Evolutionary conservation across 2,888 invertebrate species (phyloP).

Genomic region (Oxyteleia sp.): DNA sequence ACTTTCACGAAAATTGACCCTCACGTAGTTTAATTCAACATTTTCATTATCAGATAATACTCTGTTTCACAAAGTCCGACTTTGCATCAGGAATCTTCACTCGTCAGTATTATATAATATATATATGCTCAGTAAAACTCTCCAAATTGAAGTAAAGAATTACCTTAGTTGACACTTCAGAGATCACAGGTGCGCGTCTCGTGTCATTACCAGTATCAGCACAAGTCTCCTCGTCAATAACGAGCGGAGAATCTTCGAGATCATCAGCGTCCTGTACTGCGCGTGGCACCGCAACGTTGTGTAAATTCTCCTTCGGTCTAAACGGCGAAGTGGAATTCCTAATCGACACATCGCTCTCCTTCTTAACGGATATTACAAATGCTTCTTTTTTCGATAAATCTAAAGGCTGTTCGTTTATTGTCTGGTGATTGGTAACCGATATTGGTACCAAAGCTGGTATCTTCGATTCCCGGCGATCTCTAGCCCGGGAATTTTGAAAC

Average conservation of each 20-base stretch:
- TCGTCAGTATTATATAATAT: no score
- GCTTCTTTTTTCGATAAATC: constrained; percentile 96
- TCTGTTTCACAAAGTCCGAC: no score
- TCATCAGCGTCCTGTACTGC: constrained; percentile 79
- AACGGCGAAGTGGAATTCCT: constrained; percentile 82
- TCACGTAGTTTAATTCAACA: no score
- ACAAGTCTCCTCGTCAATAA: constrained; percentile 85
- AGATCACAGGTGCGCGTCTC: constrained; percentile 70
- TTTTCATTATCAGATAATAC: no score
- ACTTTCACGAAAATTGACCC: no score
- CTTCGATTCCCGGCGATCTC: constrained; percentile 92
- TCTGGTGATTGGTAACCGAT: constrained; percentile 80
- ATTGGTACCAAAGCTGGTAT: constrained; percentile 84
- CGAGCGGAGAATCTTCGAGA: constrained; percentile 84
- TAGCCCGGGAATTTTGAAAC: constrained; percentile 98
- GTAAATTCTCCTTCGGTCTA: constrained; percentile 79
- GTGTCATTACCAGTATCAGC: constrained; percentile 80
- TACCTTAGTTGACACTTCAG: constrained; percentile 74
- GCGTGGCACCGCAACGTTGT: constrained; percentile 49
- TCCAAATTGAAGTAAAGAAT: not conserved
- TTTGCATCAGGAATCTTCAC: no score
- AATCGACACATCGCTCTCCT: constrained; percentile 80
- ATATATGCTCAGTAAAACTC: no score
- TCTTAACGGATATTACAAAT: constrained; percentile 81
- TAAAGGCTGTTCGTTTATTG: constrained; percentile 92